Evolutionary conservation across 1,140 invertebrate species (phyloP), one percentile per base, ranked within the genome.

Genomic region (Anastrepha ludens): DNA sequence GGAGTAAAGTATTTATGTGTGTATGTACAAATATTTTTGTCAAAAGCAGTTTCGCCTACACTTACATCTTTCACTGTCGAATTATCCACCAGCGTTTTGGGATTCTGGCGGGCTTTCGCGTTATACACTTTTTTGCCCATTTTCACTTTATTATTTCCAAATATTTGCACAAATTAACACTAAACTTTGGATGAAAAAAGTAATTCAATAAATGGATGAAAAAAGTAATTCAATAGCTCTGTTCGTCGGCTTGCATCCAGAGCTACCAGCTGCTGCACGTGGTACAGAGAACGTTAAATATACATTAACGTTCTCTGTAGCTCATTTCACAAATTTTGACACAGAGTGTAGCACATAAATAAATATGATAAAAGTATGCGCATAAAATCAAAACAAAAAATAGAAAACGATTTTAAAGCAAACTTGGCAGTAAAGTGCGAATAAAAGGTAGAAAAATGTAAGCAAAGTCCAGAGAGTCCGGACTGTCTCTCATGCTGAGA

Each of bases 81-180:
- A 93, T 97, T 94, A 91, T 97, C 96, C 50, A 97, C 95, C 89
- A 95, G 94, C 7, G 96, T 96, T 89, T 96, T 94, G 3, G 95
- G 94, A 87, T 96, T 94, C 91, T 96, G 95, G 88, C 97, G 94
- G 9, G 96, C 96, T 93, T 97, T 97, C 93, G 95, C 96, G 93
- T 98, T 98, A 92, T 94, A 96, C 62, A 95, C 93, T 91, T 95
- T 96, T 92, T 95, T 96, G 3, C 94, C 94, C 95, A 96, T 96
- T 88, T 88, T 87, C 70, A 17, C 65, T 41, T 29, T 7, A 17
- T 47, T 81, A 13, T 47, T 6, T 55, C 39, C 3, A 9, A 81
- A 55, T 55, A 29, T 20, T 74, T 9, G 17, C 7, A 86, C 59
- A 60, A 86, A 20, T 6, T 78, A 20, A 2, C 3, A 5, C 11